Evolutionary conservation across 2,113 vertebrate species (phyloP).

Genomic region (Dascyllus trimaculatus): DNA sequence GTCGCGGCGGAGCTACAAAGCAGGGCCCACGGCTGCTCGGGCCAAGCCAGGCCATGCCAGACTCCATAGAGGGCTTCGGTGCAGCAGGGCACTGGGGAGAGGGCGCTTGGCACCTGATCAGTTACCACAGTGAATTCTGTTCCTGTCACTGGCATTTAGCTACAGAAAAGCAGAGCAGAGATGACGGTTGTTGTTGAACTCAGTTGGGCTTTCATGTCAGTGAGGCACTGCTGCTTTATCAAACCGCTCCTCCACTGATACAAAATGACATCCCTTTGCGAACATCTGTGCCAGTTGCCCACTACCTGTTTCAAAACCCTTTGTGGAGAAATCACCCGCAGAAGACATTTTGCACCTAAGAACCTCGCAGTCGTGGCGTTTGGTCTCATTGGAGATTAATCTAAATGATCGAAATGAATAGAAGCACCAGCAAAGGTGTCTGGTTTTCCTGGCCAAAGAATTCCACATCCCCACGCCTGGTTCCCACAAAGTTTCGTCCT

Average conservation of each 20-base stretch:
- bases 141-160: constrained; percentile 75
- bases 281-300: constrained; percentile 49
- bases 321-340: constrained; percentile 2
- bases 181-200: constrained; percentile 66
- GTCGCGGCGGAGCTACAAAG: constrained; percentile 63
- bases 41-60: constrained; percentile 62
- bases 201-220: constrained; percentile 63
- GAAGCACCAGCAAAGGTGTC: constrained; percentile 26
- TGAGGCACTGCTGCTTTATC: constrained; percentile 44
- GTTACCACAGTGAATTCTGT: constrained; percentile 76
- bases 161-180: constrained; percentile 63
- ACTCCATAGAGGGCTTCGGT: constrained; percentile 61
- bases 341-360: neutral
- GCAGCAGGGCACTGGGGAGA: constrained; percentile 62
- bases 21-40: constrained; percentile 52
- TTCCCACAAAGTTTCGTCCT: constrained; percentile 69
- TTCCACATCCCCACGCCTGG: constrained; percentile 35
- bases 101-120: constrained; percentile 76
- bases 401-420: constrained; percentile 15
- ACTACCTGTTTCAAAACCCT: constrained; percentile 25
- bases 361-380: too few species aligned
- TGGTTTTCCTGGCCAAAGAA: constrained; percentile 35
- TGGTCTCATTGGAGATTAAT: too few species aligned
- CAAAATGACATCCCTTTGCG: constrained; percentile 55
- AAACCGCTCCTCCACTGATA: constrained; percentile 47